Conservation (phyloP, 1,140 invertebrate genomes). For the Drosophila neocordata region DNA sequence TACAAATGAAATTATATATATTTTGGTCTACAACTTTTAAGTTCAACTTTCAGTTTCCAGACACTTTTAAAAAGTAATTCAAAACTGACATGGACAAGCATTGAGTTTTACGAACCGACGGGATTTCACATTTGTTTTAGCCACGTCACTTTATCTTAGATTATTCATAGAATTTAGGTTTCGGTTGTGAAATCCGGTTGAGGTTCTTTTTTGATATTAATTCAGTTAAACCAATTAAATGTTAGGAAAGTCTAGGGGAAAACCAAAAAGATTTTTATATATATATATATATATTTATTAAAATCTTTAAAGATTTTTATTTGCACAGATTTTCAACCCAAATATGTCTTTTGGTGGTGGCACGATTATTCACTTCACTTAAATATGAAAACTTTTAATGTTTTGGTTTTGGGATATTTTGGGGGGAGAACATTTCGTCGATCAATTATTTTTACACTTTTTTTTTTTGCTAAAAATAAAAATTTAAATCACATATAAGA, state of each 20-base stretch:
- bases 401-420: neutral
- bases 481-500: neutral
- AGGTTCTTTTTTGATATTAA: neutral
- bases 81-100: no score
- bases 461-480: neutral
- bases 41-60: no score
- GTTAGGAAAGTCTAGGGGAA: no score
- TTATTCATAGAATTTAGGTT: neutral
- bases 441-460: neutral
- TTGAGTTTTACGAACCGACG: no score
- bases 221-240: neutral
- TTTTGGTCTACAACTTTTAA: no score
- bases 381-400: neutral
- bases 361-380: conserved; percentile 4
- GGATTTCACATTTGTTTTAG: neutral
- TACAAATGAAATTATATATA: no score
- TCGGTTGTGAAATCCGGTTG: neutral
- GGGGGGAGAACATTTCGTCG: neutral
- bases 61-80: neutral
- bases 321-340: neutral
- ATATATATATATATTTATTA: no score
- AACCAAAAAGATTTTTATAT: no score
- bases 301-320: no score
- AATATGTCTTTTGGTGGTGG: neutral
- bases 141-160: neutral